Percentiles rank a stretch among this genome's conserved stretches.
phyloP scores from a whole-genome alignment of 2,113 vertebrate species.

The Cephalophus harveyi region DNA sequence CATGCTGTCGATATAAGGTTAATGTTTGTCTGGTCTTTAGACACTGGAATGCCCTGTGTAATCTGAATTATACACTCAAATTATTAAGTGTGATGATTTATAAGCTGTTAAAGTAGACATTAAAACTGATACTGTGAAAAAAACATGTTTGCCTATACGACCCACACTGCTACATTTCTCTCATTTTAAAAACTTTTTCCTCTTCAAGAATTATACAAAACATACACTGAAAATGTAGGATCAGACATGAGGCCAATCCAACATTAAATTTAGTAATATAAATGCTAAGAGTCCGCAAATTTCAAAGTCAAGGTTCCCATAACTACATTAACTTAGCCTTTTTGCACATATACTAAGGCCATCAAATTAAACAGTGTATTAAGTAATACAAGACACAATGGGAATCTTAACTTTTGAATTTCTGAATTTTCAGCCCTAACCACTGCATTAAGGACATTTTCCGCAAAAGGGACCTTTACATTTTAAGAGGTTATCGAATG shows the following conservation, averaged over 20 bases:
- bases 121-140: neutral
- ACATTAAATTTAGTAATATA: slow-evolving; percentile 35
- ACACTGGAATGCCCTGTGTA: slow-evolving; percentile 12
- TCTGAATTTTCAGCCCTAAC: slow-evolving; percentile 24
- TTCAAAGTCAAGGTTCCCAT: slow-evolving; percentile 52
- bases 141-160: neutral
- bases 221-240: slow-evolving; percentile 33
- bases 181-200: neutral
- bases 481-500: slow-evolving; percentile 49
- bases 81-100: slow-evolving; percentile 18
- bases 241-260: slow-evolving; percentile 30
- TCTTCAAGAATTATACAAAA: slow-evolving; percentile 40
- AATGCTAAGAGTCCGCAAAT: slow-evolving; percentile 30
- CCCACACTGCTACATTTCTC: neutral
- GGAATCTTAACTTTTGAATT: slow-evolving; percentile 53
- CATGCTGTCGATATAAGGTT: slow-evolving; percentile 22
- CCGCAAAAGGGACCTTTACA: neutral
- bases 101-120: neutral
- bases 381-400: slow-evolving; percentile 42
- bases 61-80: slow-evolving; percentile 50
- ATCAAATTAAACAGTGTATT: slow-evolving; percentile 37
- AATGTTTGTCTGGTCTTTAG: slow-evolving; percentile 38
- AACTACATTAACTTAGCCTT: slow-evolving; percentile 25
- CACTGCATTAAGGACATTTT: slow-evolving; percentile 42
- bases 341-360: neutral